Evolutionary conservation across 2,797 vertebrate species (phyloP).

Genomic region (Scyliorhinus canicula): DNA sequence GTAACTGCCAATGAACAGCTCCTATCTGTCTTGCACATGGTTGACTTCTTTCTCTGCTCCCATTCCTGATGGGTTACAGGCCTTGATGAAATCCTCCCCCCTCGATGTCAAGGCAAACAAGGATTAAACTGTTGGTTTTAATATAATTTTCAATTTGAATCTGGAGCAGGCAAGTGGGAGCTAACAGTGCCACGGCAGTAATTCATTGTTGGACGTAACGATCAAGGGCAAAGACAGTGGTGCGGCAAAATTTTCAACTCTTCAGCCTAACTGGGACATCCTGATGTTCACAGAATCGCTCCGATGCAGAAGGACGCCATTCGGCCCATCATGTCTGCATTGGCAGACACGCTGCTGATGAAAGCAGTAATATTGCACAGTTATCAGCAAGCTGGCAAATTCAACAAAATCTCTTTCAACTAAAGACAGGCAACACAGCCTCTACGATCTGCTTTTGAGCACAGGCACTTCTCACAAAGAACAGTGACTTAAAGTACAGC

Average conservation of each 20-base stretch:
- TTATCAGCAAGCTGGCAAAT: background rate
- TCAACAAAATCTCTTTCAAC: background rate
- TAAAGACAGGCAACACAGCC: background rate
- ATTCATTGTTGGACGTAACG: background rate
- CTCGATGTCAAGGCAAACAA: background rate
- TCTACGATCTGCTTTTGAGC: background rate
- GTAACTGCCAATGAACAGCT: no score
- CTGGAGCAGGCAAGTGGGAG: background rate
- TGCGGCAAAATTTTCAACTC: background rate
- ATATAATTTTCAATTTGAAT: background rate
- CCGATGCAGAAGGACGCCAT: no score
- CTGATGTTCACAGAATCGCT: no score
- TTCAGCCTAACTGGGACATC: background rate
- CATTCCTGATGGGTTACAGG: no score
- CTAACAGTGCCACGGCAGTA: background rate
- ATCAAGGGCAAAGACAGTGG: background rate
- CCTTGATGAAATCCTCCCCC: background rate
- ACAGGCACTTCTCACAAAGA: background rate
- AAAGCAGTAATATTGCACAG: background rate
- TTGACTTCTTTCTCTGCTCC: no score
- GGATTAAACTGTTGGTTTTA: background rate
- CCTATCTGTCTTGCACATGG: no score
- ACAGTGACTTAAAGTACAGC: background rate
- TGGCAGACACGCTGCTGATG: background rate
- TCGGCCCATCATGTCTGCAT: no score